These are phyloP conservation scores for Cynocephalus volans DNA, from an alignment of 2,113 vertebrate species.

Conservation along the genomic window DNA sequence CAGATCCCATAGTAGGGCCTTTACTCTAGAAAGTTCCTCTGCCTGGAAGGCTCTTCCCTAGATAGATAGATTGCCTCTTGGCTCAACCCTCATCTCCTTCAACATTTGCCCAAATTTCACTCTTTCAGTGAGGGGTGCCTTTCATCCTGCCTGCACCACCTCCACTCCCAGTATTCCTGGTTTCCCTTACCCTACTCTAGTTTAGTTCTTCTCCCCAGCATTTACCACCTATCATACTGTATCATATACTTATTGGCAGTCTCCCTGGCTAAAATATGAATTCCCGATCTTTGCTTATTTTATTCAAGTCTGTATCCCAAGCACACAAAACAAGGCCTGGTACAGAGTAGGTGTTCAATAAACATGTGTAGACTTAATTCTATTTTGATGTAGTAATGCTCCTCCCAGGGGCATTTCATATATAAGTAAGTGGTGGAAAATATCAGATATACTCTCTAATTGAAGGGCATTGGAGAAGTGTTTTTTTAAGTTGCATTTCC, in stretches of 20 bases:
- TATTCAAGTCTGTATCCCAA: neutral
- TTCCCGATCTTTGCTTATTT: conserved; percentile 23
- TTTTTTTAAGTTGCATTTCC: conserved; percentile 39
- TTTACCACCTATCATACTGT: neutral
- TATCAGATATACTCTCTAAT: neutral
- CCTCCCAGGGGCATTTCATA: neutral
- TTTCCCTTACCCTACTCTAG: neutral
- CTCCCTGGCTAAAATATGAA: neutral
- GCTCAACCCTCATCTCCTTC: neutral
- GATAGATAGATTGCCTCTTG: neutral
- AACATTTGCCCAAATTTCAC: neutral
- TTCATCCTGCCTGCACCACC: neutral
- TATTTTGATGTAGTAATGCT: neutral
- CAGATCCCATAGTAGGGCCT: neutral
- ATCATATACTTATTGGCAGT: neutral
- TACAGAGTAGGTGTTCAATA: neutral
- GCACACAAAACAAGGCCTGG: neutral
- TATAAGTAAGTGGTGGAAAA: neutral
- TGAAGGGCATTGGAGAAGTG: neutral
- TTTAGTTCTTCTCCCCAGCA: neutral
- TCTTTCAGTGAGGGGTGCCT: neutral
- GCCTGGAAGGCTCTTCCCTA: conserved; percentile 7
- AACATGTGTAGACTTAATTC: neutral
- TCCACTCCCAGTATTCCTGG: neutral
- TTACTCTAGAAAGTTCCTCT: conserved; percentile 57